These are phyloP conservation scores for Agonopterix alstromeriana DNA, from an alignment of 2,888 invertebrate genomes.

Conservation along the genomic window DNA sequence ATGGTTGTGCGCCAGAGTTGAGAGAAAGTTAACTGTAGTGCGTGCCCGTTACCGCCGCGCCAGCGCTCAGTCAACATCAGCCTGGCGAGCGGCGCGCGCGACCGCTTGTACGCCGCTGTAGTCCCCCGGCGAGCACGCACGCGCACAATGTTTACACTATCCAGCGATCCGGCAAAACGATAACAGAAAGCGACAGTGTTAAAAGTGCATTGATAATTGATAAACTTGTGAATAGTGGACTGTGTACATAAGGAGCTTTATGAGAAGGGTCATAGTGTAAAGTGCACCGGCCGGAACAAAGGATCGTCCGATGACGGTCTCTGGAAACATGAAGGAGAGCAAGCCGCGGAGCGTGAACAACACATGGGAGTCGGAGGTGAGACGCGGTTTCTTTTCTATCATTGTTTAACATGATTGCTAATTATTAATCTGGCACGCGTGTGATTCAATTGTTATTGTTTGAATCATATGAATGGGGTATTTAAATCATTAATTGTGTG, in stretches of 20 bases:
- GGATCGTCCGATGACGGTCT: constrained; percentile 57
- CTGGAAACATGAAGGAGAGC: constrained; percentile 68
- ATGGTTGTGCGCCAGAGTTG: constrained; percentile 46
- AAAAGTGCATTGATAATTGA: constrained; percentile 25
- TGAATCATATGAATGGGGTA: constrained; percentile 28
- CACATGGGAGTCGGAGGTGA: constrained; percentile 71
- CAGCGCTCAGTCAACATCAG: constrained; percentile 34
- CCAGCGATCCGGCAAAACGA: constrained; percentile 38
- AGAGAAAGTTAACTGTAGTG: constrained; percentile 77
- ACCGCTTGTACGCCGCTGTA: constrained; percentile 6
- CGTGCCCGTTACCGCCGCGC: constrained; percentile 57
- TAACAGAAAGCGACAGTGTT: constrained; percentile 64
- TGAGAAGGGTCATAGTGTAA: constrained; percentile 32
- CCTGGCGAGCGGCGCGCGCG: constrained; percentile 22
- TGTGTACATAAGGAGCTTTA: constrained; percentile 17
- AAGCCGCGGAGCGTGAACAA: constrained; percentile 62
- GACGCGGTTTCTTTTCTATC: constrained; percentile 34
- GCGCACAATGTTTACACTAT: constrained; percentile 44
- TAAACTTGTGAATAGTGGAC: constrained; percentile 28
- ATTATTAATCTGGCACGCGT: constrained; percentile 31
- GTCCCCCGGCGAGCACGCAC: constrained; percentile 12
- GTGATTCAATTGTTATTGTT: constrained; percentile 37
- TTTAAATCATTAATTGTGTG: constrained; percentile 40
- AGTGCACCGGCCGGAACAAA: constrained; percentile 48
- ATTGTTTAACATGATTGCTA: constrained; percentile 17